Evolutionary conservation across 2,113 vertebrate species (phyloP).

Genomic region (Mastomys coucha): DNA sequence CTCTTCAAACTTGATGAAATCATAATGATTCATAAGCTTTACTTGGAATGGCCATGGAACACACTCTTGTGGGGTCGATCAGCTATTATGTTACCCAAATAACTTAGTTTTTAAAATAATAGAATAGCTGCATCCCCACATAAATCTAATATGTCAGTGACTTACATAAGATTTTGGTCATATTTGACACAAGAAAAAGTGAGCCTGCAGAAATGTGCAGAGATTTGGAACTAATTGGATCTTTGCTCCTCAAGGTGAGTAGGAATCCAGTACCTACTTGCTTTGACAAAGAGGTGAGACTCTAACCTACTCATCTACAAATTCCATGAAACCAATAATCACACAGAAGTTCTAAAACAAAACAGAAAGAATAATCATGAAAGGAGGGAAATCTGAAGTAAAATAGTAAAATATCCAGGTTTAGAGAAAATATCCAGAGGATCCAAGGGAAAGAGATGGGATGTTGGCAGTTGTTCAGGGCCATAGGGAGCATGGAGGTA

Average conservation of each 20-base stretch:
- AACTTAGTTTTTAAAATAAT: slow-evolving; percentile 61
- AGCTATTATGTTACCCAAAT: slow-evolving; percentile 49
- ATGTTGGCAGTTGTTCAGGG: not conserved
- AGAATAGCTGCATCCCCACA: slow-evolving; percentile 21
- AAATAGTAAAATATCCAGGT: not conserved
- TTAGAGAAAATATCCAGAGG: slow-evolving; percentile 2
- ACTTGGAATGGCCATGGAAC: slow-evolving; percentile 26
- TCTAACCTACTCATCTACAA: not conserved
- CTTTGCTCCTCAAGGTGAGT: not conserved
- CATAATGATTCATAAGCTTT: slow-evolving; percentile 68
- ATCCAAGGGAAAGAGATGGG: not conserved
- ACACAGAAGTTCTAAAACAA: not conserved
- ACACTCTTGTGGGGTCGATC: slow-evolving; percentile 31
- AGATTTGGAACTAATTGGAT: not conserved
- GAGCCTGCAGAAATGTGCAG: not conserved
- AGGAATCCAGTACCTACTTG: not conserved
- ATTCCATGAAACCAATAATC: not conserved
- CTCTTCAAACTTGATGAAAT: slow-evolving; percentile 69
- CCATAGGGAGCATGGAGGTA: not conserved
- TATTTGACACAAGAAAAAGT: slow-evolving; percentile 35
- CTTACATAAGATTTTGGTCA: slow-evolving; percentile 8
- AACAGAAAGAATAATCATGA: not conserved
- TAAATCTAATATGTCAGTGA: slow-evolving; percentile 46
- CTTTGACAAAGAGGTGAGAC: not conserved
- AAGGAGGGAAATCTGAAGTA: not conserved